Base-by-base conservation (phyloP, 2,113 vertebrate species). In the Pampusana beccarii region DNA sequence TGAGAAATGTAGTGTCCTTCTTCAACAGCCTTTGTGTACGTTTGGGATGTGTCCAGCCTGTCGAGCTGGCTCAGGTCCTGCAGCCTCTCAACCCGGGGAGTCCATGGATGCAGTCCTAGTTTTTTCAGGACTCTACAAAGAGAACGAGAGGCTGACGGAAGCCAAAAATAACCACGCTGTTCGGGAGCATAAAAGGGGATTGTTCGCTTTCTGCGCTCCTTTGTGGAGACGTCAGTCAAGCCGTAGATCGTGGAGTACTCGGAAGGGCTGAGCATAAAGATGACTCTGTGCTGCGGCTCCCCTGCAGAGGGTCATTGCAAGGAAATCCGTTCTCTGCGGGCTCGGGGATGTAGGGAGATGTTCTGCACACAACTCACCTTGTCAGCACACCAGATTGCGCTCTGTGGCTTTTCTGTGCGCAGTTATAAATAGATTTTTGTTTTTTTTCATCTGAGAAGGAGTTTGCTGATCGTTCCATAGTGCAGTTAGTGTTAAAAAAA, bases 91-190 rank as follows among this genome's bases (percentile, higher is more conserved):
- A 83, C 56, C 58, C 44, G 78, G 75, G 28, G 65, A 79, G 58
- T 50, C 88, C 44, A 8, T 88, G 94, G 92, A 95, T 67, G 60
- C 70, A 64, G 13, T 95, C 83, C 93, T 86, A 46, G 67, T 90
- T 88, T 93, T 46, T 88, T 88, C 74, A 62, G 83, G 56, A 38
- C 88, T 90, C 86, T 61, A 88, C 92, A 86, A 90, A 93, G 36
- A 92, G 36, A 80, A 92, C 62, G 86, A 94, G 95, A 86, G 86
- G 86, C 69, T 83, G 71, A 66, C 94, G 92, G 94, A 86, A 93
- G 92, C 89, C 89, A 84, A 89, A 90, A 92, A 62, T 86, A 78
- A 86, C 86, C 53, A 26, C 5, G 36, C 69, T 51, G 70, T 93
- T 92, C 11, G 21, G 44, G 36, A 95, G 86, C 77, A 85, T 29